A percentile compares a stretch with the other conserved stretches of the same genome.
phyloP scores from a whole-genome alignment of 2,113 vertebrate genomes.

The Mastomys natalensis region DNA sequence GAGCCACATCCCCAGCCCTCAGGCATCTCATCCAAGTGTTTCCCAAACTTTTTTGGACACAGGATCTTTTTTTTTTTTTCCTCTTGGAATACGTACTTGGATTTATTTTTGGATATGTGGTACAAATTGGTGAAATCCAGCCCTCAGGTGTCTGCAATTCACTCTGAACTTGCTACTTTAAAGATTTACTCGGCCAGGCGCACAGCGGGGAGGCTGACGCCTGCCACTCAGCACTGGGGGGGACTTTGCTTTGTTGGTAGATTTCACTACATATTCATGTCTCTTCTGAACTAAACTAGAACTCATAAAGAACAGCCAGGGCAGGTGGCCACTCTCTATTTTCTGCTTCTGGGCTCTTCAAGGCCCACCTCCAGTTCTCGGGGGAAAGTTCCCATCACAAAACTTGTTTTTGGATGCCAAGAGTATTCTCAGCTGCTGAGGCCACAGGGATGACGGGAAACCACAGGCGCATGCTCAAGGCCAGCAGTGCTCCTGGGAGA shows the following conservation, averaged over 20 bases:
- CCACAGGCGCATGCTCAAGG: background rate
- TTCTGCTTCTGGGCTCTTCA: conserved; percentile 52
- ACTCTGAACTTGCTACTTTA: conserved; percentile 4
- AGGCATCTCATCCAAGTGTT: background rate
- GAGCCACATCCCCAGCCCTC: background rate
- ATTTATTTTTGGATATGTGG: background rate
- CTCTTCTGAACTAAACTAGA: conserved; percentile 40
- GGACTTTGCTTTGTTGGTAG: conserved; percentile 4
- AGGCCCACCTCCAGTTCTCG: conserved; percentile 35
- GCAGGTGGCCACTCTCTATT: conserved; percentile 48
- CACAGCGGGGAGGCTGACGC: background rate
- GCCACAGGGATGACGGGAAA: background rate
- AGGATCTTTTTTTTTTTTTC: background rate
- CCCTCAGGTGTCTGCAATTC: background rate
- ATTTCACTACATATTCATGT: conserved; percentile 48
- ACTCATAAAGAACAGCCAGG: conserved; percentile 26
- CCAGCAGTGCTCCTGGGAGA: background rate
- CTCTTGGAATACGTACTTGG: background rate
- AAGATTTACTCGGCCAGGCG: background rate
- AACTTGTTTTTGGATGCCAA: background rate
- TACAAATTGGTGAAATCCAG: background rate
- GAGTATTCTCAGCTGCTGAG: conserved; percentile 31
- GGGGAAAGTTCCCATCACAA: conserved; percentile 46
- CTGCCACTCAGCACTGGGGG: background rate
- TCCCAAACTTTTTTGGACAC: background rate